A percentile compares a stretch with the other conserved stretches of the same genome.
phyloP scores from a whole-genome alignment of 2,113 vertebrate genomes.

The Colius striatus region DNA sequence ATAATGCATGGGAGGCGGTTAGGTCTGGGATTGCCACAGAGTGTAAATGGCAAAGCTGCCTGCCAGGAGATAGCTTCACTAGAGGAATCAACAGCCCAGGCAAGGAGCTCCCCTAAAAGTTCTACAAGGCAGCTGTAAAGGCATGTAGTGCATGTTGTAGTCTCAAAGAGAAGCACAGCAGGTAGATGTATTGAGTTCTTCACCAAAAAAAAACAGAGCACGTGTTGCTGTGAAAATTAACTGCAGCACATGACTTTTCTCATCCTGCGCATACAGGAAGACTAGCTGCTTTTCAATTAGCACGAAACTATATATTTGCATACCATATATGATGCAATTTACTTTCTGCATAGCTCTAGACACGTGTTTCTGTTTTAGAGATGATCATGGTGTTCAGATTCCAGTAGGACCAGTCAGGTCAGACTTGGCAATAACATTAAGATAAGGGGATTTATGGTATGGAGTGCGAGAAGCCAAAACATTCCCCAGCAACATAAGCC shows the following conservation, averaged over 20 bases:
- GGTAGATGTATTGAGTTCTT: background rate
- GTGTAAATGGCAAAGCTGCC: background rate
- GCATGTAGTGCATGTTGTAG: rapidly evolving
- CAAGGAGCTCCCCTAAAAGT: background rate
- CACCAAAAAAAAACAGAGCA: background rate
- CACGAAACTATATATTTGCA: background rate
- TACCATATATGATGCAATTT: background rate
- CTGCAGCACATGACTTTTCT: background rate
- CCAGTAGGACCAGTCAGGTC: background rate
- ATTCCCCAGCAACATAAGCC: background rate
- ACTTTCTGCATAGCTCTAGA: background rate
- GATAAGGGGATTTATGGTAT: background rate
- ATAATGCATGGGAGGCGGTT: background rate
- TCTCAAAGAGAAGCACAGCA: rapidly evolving
- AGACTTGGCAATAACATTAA: background rate
- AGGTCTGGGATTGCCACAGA: background rate
- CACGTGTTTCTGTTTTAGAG: background rate
- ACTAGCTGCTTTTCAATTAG: background rate
- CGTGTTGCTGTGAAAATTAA: background rate
- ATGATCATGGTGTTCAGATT: rapidly evolving
- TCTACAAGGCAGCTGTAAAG: background rate
- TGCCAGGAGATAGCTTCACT: background rate
- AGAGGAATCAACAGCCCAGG: rapidly evolving
- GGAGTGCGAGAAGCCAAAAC: background rate
- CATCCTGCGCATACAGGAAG: background rate